Base-by-base conservation (phyloP, 2,113 vertebrate species). In the Phoxinus phoxinus region DNA sequence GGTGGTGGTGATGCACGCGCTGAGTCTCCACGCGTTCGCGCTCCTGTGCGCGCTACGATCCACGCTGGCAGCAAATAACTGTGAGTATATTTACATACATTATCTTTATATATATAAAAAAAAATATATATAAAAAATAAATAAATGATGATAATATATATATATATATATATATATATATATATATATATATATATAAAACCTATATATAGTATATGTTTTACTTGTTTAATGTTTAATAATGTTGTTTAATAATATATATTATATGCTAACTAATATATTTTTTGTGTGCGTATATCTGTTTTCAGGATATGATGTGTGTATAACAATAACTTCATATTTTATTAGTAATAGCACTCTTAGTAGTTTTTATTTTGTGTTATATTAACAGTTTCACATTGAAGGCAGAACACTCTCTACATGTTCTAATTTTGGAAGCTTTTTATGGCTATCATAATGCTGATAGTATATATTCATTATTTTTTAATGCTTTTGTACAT, bases 21-120 rank as follows among this genome's bases (percentile, higher is more conserved):
- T 51, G 37, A 86, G 8, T 77, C 56, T 82, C 27, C 86, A 77
- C 23, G 83, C 78, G 78, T 63, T 89, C 71, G 56, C 78, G 58
- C 79, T 81, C 71, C 59, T 90, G 65, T 83, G 82, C 67, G 79
- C 83, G 35, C 59, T 86, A n/a, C 80, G 35, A 56, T 74, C 82
- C 11, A 81, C 83, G 41, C 83, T 89, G 73, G 85, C 85, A n/a
- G 89, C 86, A 1, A 87, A 87, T 48, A 86, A 89, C 86, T 87
- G 89, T 90, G 87, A 90, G 89, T 90, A 69, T 56, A 21, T 56
- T 67, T 41, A 41, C 53, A 76, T 76, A 13, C 9, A 35, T 51
- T 32, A 17, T 25, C 41, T 35, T 61, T 4, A 25, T 51, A n/a
- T n/a, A n/a, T n/a, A 48, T 48, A 9, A 48, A n/a, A 46, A 35